Percentiles rank a stretch among this genome's conserved stretches.
phyloP scores from a whole-genome alignment of 53 echinoderm and acorn worm genomes.

The Echinarachnius parma region DNA sequence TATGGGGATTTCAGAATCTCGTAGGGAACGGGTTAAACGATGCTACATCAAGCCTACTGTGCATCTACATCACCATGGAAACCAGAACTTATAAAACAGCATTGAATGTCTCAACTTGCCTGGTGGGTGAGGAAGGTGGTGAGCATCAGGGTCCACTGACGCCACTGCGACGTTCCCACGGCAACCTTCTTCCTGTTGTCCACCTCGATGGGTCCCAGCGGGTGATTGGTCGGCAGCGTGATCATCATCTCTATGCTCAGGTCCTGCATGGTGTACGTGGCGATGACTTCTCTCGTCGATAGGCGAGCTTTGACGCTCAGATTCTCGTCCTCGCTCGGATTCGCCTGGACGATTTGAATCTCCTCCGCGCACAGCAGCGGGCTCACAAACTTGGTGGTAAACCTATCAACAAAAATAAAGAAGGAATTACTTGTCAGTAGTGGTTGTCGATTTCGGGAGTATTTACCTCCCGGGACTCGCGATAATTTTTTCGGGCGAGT shows the following conservation, averaged over 20 bases:
- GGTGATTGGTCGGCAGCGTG: conserved; percentile 83
- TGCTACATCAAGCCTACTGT: background rate
- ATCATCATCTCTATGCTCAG: conserved; percentile 88
- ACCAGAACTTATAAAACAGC: no score
- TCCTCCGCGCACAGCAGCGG: conserved; percentile 86
- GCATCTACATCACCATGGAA: no score
- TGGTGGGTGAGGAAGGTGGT: conserved; percentile 91
- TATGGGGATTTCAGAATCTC: no score
- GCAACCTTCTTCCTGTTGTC: conserved; percentile 84
- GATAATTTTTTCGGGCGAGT: no score
- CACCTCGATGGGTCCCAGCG: conserved; percentile 84
- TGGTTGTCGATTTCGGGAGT: no score
- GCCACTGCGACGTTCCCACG: conserved; percentile 90
- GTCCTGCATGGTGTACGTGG: conserved; percentile 91
- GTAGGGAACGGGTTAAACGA: no score
- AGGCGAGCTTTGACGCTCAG: conserved; percentile 80
- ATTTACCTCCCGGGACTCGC: no score
- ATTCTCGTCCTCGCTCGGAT: conserved; percentile 59
- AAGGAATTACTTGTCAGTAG: no score
- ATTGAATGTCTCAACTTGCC: no score
- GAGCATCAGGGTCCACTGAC: conserved; percentile 92
- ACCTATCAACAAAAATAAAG: no score
- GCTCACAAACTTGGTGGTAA: conserved; percentile 80
- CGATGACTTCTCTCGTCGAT: conserved; percentile 78
- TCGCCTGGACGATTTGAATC: conserved; percentile 64